These are phyloP conservation scores for Synergus itoensis DNA, from an alignment of 2,888 invertebrate genomes.

Conservation along the genomic window DNA sequence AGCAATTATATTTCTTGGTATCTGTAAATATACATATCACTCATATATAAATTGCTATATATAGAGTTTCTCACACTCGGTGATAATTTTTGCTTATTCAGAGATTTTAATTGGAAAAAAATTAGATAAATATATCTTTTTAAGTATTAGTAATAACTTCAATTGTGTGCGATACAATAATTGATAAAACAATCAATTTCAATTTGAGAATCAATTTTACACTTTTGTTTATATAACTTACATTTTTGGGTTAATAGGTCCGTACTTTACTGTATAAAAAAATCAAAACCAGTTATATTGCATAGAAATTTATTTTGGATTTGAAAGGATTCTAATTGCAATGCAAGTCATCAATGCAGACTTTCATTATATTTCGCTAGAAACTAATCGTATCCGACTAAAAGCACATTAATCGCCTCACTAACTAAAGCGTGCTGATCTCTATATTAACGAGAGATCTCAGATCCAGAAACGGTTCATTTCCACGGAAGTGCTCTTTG, in stretches of 20 bases:
- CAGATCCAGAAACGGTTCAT: conserved; percentile 31
- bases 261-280: neutral
- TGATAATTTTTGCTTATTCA: neutral
- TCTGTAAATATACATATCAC: too few species aligned
- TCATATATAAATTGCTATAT: neutral
- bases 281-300: neutral
- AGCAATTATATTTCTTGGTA: neutral
- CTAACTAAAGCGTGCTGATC: conserved; percentile 14
- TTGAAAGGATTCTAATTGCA: neutral
- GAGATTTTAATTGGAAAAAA: neutral
- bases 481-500: conserved; percentile 14
- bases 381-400: conserved; percentile 33
- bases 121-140: neutral
- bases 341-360: conserved; percentile 11
- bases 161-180: too few species aligned
- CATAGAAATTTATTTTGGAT: neutral
- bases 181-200: too few species aligned
- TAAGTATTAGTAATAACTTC: too few species aligned
- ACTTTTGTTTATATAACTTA: neutral
- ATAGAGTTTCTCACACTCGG: neutral
- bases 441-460: conserved; percentile 28
- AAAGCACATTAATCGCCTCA: conserved; percentile 25
- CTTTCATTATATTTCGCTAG: neutral
- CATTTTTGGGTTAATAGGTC: neutral
- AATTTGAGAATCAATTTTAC: too few species aligned